Evolutionary conservation across 1,140 invertebrate species (phyloP).

Genomic region (Ectropis grisescens): DNA sequence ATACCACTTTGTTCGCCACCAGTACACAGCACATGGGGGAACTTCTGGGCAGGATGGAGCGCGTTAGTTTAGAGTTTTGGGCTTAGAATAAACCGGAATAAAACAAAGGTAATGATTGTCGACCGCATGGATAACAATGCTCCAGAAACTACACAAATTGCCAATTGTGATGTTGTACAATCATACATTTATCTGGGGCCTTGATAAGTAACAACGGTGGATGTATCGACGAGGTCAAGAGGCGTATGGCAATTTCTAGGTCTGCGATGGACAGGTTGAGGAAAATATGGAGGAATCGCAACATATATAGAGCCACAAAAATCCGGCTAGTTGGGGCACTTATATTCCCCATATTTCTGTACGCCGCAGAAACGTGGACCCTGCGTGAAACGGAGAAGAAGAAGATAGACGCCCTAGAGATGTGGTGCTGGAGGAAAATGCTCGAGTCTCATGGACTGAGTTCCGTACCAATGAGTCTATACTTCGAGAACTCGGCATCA

Average conservation of each 20-base stretch:
- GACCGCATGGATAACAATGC: slow-evolving; percentile 6
- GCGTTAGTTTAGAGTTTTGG: neutral
- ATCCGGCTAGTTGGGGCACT: too few relatives aligned
- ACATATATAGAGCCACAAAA: too few relatives aligned
- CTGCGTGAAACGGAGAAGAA: too few relatives aligned
- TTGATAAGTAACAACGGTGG: slow-evolving; percentile 6
- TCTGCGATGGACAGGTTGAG: slow-evolving; percentile 4
- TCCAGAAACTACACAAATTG: slow-evolving; percentile 7
- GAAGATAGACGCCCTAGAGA: too few relatives aligned
- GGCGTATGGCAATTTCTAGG: slow-evolving; percentile 5
- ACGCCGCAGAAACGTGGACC: too few relatives aligned
- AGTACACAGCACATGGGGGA: slow-evolving; percentile 5
- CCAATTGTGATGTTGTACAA: slow-evolving; percentile 7
- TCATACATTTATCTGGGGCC: slow-evolving; percentile 7
- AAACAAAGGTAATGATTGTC: slow-evolving; percentile 14
- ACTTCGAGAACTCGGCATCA: too few relatives aligned
- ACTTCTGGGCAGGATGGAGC: neutral
- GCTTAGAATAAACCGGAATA: neutral
- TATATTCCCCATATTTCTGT: too few relatives aligned
- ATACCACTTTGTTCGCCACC: slow-evolving; percentile 8
- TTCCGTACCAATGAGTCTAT: too few relatives aligned
- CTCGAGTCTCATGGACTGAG: too few relatives aligned
- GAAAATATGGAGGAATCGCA: slow-evolving; percentile 8
- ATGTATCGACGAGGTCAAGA: slow-evolving; percentile 4
- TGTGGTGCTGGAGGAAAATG: too few relatives aligned